Base-by-base conservation (phyloP, 2,888 invertebrate species). In the Ennomos erosarius region DNA sequence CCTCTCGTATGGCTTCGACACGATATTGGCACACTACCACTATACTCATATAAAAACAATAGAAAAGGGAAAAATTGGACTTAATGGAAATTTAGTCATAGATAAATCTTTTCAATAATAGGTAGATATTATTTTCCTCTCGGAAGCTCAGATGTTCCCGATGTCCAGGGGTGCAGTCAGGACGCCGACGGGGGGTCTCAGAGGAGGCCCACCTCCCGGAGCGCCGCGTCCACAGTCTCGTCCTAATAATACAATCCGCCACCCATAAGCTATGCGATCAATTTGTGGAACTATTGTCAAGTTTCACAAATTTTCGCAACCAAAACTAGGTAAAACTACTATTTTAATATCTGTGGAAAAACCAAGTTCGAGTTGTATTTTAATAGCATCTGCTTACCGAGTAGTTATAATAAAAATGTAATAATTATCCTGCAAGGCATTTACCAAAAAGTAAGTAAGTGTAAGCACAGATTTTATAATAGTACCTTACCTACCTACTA, bases 191-290 rank as follows among this genome's bases (percentile, higher is more conserved):
- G 52, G 53, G 67, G 59, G 59, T 62, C 70, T 88, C 95, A 98
- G 87, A 97, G 96, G 85, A 98, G 95, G 87, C 98, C 98, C 94
- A 98, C 97, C 92, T 98, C 98, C 88, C 96, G 96, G 86, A 98
- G 96, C 86, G 98, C 97, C 84, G 96, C 97, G 93, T 98, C 98
- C 93, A 98, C 96, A 82, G 97, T 97, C 95, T 98, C 98, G 92
- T 98, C 98, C 98, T 90, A 88, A 73, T 68, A 79, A 74, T 77
- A 79, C 68, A 63, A 69, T 57, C 67, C 69, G 67, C 69, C 72
- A 76, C 74, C 71, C 76, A 69, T 81, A 72, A 79, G 70, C 75
- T n/a, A 79, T 73, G 49, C 59, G 51, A 39, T 37, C 26, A 58
- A 54, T 62, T 60, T 56, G 58, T 51, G 44, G 46, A 62, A 67